phyloP scores from a whole-genome alignment of 2,888 invertebrate species.

The Callimorpha dominula region DNA sequence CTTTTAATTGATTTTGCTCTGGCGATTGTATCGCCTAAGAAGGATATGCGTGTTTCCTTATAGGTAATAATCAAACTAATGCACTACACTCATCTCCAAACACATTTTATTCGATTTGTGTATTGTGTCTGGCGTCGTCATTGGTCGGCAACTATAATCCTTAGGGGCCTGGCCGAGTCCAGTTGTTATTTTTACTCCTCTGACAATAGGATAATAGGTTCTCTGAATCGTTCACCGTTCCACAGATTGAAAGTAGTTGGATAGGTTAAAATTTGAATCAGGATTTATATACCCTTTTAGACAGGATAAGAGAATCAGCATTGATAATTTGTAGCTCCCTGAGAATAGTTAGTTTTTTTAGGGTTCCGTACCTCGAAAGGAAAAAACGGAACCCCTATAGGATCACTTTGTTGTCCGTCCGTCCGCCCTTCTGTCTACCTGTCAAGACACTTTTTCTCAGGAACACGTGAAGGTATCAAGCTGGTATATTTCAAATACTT shows the following conservation, averaged over 20 bases:
- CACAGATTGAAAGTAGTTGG: constrained; percentile 20
- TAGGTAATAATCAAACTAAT: neutral
- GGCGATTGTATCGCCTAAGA: constrained; percentile 39
- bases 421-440: too few species aligned
- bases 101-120: neutral
- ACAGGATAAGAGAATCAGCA: neutral
- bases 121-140: neutral
- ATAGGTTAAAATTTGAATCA: constrained; percentile 10
- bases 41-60: constrained; percentile 59
- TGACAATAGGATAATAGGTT: constrained; percentile 49
- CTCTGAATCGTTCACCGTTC: constrained; percentile 26
- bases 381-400: too few species aligned
- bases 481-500: too few species aligned
- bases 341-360: too few species aligned
- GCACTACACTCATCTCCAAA: neutral
- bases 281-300: neutral
- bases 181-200: constrained; percentile 2
- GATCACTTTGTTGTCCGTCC: too few species aligned
- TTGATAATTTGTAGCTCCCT: neutral
- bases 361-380: too few species aligned
- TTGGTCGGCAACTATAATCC: constrained; percentile 10
- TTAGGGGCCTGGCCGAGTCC: constrained; percentile 13
- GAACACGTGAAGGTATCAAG: too few species aligned
- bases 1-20: constrained; percentile 50
- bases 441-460: too few species aligned